These are phyloP conservation scores for Chrysochloris asiatica DNA, from an alignment of 2,113 vertebrate species.

Conservation along the genomic window DNA sequence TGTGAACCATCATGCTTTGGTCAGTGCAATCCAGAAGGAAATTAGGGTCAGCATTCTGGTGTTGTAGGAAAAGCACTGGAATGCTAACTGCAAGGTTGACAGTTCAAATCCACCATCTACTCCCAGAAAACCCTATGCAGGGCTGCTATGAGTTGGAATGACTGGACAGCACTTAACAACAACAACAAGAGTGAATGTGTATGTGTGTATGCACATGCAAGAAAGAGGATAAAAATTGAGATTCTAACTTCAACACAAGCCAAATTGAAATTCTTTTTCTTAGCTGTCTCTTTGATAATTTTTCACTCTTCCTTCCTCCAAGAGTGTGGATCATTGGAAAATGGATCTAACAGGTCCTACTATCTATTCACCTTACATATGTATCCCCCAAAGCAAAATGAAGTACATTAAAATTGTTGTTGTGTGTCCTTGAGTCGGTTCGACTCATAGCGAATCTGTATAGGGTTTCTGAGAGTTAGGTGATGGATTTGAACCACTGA, in stretches of 20 bases:
- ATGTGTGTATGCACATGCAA: not conserved
- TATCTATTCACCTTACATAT: not conserved
- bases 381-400: not conserved
- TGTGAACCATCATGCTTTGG: not conserved
- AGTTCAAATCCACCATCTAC: too few species aligned
- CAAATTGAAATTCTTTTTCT: constrained; percentile 10
- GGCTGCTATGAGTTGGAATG: too few species aligned
- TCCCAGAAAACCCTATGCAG: too few species aligned
- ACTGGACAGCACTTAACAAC: too few species aligned
- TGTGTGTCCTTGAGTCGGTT: too few species aligned
- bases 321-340: not conserved
- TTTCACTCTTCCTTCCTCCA: not conserved
- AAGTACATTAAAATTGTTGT: too few species aligned
- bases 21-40: constrained; percentile 1
- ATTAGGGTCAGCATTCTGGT: not conserved
- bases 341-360: not conserved
- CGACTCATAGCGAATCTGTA: too few species aligned
- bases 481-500: too few species aligned
- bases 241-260: constrained; percentile 6
- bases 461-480: too few species aligned
- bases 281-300: constrained; percentile 28
- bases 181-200: too few species aligned
- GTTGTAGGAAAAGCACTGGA: too few species aligned
- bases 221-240: not conserved
- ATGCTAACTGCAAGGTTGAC: too few species aligned